These are phyloP conservation scores for Tetanocera ferruginea DNA, from an alignment of 2,888 invertebrate species.

Conservation along the genomic window DNA sequence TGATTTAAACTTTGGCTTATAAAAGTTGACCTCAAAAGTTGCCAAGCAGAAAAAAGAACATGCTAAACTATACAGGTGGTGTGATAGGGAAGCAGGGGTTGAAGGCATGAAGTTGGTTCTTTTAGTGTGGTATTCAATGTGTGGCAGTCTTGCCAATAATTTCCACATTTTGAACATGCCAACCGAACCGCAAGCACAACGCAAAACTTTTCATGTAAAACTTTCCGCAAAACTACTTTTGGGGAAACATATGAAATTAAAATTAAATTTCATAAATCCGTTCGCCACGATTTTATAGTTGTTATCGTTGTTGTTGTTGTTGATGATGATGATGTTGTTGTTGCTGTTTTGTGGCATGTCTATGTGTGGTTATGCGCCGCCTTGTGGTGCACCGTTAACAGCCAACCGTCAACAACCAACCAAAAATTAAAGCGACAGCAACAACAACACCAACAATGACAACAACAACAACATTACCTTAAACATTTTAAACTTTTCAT, in stretches of 20 bases:
- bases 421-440: not conserved
- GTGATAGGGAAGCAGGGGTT: too few relatives aligned
- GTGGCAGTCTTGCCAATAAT: too few relatives aligned
- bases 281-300: not conserved
- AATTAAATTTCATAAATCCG: conserved; percentile 52
- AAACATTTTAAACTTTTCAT: not conserved
- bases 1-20: too few relatives aligned
- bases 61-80: too few relatives aligned
- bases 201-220: too few relatives aligned
- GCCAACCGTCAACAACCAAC: not conserved
- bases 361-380: conserved; percentile 1
- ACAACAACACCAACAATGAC: not conserved
- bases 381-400: not conserved
- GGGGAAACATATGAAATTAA: conserved; percentile 49
- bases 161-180: too few relatives aligned
- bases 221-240: too few relatives aligned
- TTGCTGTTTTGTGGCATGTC: not conserved
- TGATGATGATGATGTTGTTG: not conserved
- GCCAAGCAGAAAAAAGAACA: too few relatives aligned
- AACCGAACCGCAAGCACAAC: too few relatives aligned
- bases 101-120: too few relatives aligned
- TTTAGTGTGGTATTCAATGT: too few relatives aligned
- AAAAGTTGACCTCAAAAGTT: too few relatives aligned
- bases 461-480: not conserved
- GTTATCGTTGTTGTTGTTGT: not conserved